Evolutionary conservation across 2,888 invertebrate genomes (phyloP).

Genomic region (Hanleya hanleyi): DNA sequence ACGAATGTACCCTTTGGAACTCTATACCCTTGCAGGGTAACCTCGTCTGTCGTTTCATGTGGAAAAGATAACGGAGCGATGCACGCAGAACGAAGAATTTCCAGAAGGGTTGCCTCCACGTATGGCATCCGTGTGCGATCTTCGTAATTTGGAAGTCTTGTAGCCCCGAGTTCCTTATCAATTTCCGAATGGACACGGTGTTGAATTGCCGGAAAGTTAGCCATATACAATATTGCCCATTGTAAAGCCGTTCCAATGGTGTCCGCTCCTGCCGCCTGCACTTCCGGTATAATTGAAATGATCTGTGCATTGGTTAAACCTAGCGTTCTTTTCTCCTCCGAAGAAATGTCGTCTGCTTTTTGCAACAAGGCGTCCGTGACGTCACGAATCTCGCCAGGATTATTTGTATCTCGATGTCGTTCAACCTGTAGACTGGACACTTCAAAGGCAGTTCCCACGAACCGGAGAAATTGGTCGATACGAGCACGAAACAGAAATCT

Average conservation of each 20-base stretch:
- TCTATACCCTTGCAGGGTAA: constrained; percentile 27
- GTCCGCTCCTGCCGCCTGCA: constrained; percentile 67
- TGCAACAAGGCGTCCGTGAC: constrained; percentile 63
- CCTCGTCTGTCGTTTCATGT: constrained; percentile 57
- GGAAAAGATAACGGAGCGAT: constrained; percentile 66
- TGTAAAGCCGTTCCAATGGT: constrained; percentile 60
- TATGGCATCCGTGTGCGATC: constrained; percentile 52
- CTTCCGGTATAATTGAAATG: constrained; percentile 59
- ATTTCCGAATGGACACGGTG: constrained; percentile 60
- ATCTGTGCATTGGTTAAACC: constrained; percentile 61
- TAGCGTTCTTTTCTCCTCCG: constrained; percentile 46
- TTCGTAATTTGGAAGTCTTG: constrained; percentile 41
- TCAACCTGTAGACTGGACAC: background rate
- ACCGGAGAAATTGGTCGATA: constrained; percentile 18
- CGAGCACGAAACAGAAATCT: constrained; percentile 37
- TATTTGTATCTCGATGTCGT: constrained; percentile 54
- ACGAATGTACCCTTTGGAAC: constrained; percentile 50
- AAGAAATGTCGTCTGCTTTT: constrained; percentile 47
- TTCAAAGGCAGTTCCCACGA: background rate
- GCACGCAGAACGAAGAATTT: constrained; percentile 56
- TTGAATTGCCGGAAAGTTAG: constrained; percentile 55
- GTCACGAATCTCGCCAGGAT: constrained; percentile 51
- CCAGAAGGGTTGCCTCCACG: constrained; percentile 58
- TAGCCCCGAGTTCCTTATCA: constrained; percentile 42
- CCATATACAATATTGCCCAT: constrained; percentile 62